Conservation (phyloP, 92 coral and sea anemone species). For the Zoanthus solanderi region DNA sequence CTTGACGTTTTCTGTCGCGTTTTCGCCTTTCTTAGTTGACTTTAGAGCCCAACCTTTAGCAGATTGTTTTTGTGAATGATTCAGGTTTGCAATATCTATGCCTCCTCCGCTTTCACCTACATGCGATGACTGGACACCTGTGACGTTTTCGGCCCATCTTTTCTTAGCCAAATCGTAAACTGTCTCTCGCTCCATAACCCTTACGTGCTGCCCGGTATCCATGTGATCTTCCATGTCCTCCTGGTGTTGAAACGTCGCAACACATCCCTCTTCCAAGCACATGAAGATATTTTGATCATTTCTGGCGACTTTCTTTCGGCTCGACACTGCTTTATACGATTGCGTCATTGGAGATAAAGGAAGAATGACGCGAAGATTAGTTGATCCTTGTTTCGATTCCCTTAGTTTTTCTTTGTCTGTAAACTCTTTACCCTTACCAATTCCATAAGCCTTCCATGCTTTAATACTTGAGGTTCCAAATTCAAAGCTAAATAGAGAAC, state of each 20-base stretch:
- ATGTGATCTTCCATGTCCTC: neutral
- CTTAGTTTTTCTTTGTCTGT: neutral
- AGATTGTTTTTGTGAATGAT: constrained; percentile 16
- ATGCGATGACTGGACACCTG: too few species aligned
- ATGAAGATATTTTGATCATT: neutral
- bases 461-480: neutral
- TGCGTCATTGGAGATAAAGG: neutral
- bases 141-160: too few species aligned
- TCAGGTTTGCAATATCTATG: too few species aligned
- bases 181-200: neutral
- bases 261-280: neutral
- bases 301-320: neutral
- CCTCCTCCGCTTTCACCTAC: too few species aligned
- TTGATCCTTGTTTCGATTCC: neutral
- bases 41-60: constrained; percentile 58
- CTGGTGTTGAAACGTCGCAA: neutral
- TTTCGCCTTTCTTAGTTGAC: constrained; percentile 35
- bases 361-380: neutral
- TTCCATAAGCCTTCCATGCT: neutral
- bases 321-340: neutral
- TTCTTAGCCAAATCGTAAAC: too few species aligned
- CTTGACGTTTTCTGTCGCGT: constrained; percentile 49
- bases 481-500: neutral
- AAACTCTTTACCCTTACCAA: neutral
- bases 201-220: neutral